Conservation (phyloP, 2,797 vertebrate genomes). For the Coregonus sp. region DNA sequence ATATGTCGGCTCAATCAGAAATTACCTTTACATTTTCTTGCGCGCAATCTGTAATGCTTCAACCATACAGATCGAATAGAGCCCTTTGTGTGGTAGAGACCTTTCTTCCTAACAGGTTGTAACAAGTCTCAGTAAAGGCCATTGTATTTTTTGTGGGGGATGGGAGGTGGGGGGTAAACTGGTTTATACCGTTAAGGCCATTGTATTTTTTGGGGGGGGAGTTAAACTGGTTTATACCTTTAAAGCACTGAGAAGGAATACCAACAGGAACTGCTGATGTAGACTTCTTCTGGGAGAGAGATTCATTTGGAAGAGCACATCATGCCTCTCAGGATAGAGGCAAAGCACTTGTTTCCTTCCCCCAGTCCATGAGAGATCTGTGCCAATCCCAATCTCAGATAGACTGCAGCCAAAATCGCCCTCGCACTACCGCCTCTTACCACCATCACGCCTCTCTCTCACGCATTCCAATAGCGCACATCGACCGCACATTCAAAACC, state of each 20-base stretch:
- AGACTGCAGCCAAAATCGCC: neutral
- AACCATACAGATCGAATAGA: too few relatives aligned
- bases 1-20: too few relatives aligned
- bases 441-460: neutral
- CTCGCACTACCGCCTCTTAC: neutral
- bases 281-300: neutral
- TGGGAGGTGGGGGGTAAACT: neutral
- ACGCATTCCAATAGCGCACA: neutral
- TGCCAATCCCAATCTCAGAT: neutral
- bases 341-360: neutral
- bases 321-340: neutral
- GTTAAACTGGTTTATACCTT: neutral
- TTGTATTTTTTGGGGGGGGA: neutral
- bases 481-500: too few relatives aligned
- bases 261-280: neutral
- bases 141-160: neutral
- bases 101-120: too few relatives aligned
- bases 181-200: neutral
- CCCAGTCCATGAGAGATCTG: neutral
- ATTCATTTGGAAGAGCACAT: neutral
- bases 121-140: too few relatives aligned
- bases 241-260: neutral
- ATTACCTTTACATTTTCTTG: too few relatives aligned
- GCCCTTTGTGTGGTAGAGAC: too few relatives aligned
- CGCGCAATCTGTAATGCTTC: too few relatives aligned